These are phyloP conservation scores for Pristis pectinata DNA, from an alignment of 2,797 vertebrate genomes.

Conservation along the genomic window DNA sequence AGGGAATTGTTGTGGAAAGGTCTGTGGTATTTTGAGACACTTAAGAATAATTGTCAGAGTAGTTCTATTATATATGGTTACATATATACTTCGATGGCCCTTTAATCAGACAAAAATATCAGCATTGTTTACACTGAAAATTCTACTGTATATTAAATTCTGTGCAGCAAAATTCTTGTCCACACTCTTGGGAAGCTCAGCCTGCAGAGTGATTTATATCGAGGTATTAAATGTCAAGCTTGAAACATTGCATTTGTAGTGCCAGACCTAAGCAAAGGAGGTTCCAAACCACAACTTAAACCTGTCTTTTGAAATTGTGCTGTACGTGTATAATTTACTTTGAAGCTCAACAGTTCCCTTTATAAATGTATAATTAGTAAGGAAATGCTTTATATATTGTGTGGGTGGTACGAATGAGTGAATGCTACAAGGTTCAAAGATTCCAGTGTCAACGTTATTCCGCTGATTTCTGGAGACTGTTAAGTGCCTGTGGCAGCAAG, in stretches of 20 bases:
- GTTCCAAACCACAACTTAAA: conserved; percentile 33
- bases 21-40: not conserved
- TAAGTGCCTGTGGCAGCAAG: conserved; percentile 18
- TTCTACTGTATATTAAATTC: not conserved
- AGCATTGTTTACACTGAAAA: conserved; percentile 13
- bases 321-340: conserved; percentile 7
- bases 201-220: conserved; percentile 35
- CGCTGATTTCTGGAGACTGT: conserved; percentile 1
- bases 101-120: not conserved
- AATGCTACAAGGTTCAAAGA: not conserved
- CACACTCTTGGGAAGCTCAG: not conserved
- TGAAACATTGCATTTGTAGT: conserved; percentile 30
- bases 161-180: not conserved
- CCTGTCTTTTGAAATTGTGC: conserved; percentile 26
- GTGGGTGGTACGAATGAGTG: conserved; percentile 21
- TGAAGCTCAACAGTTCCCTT: not conserved
- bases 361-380: conserved; percentile 25
- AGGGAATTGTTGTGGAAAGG: not conserved
- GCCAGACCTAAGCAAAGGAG: conserved; percentile 30
- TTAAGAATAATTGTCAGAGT: not conserved
- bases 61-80: not conserved
- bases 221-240: conserved; percentile 36
- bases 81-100: not conserved
- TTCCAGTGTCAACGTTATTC: conserved; percentile 1
- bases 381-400: conserved; percentile 17